phyloP scores from a whole-genome alignment of 2,113 vertebrate species.

The Corynorhinus townsendii region DNA sequence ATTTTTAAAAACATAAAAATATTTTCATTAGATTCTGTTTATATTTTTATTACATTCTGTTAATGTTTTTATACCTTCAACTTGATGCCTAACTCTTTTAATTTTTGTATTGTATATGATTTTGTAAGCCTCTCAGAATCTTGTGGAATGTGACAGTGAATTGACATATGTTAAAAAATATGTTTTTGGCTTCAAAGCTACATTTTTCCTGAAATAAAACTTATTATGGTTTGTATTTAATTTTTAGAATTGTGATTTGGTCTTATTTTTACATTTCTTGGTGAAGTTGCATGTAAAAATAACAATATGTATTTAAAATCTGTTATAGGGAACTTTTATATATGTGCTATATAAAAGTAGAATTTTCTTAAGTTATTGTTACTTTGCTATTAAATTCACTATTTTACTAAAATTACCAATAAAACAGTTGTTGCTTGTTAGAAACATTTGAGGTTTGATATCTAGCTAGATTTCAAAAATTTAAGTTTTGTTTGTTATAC shows the following conservation, averaged over 20 bases:
- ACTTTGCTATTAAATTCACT: conserved; percentile 6
- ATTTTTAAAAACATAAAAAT: not conserved
- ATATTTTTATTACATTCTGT: conserved; percentile 31
- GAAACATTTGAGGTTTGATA: not conserved
- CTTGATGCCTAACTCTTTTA: conserved; percentile 18
- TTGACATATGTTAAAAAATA: conserved; percentile 26
- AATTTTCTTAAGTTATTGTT: conserved; percentile 15
- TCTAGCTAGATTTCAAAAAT: not conserved
- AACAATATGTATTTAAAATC: not conserved
- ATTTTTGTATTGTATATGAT: not conserved
- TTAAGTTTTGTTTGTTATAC: conserved; percentile 8
- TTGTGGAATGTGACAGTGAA: conserved; percentile 1
- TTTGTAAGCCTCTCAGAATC: not conserved
- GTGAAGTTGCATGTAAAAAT: not conserved
- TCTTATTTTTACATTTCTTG: conserved; percentile 26
- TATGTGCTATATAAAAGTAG: not conserved
- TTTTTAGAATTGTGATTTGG: conserved; percentile 32
- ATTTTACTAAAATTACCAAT: conserved; percentile 39
- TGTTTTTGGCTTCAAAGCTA: not conserved
- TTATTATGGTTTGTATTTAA: conserved; percentile 1
- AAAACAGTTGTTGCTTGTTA: conserved; percentile 3
- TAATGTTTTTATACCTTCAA: conserved; percentile 5
- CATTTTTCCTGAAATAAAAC: conserved; percentile 11
- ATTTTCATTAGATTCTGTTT: not conserved
- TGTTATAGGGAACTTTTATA: not conserved